Base-by-base conservation (phyloP, 1,140 invertebrate species). In the Orchestia grillus region DNA sequence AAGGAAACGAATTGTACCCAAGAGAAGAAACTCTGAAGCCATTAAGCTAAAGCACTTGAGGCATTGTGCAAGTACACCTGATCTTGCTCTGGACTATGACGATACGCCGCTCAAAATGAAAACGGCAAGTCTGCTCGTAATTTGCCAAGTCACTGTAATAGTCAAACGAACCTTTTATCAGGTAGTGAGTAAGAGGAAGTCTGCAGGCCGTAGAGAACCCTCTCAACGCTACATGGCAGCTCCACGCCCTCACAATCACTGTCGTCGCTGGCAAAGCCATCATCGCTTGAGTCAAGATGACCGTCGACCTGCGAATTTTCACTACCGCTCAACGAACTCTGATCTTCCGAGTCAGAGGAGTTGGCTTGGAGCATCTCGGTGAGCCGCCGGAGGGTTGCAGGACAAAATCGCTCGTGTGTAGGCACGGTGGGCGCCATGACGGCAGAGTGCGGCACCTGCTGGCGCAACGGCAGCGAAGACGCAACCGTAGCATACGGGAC, bases 241-340 rank as follows among this genome's bases (percentile, higher is more conserved):
- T 94, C 92, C 15, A 94, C 92, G 44, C 40, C 92, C 36, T 94
- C 92, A 47, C 92, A 94, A 94, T 94, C 92, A 45, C 92, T 94
- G 92, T 94, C 92, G 44, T 94, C 92, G 36, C 92, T 94, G 44
- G 92, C 92, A 94, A 94, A 94, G 36, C 92, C 92, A 94, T 94
- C 92, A n/a, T 94, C 92, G 36, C 92, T 94, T 15, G 92, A 94
- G 44, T 94, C 43, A 23, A 28, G 44, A 47, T 47, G 40, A 40
- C 44, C 44, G 43, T 44, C 44, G 44, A 47, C 6, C n/a, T 94
- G 92, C 15, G 92, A 94, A 94, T 45, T n/a, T 45, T 94, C 92
- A 44, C 44, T 94, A 40, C 40, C 92, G 92, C 40, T 47, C 11
- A 44, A 40, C 36, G 92, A 45, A 45, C 44, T 47, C 36, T 47